Conservation (phyloP, 2,113 vertebrate genomes). For the Spilogale gracilis region DNA sequence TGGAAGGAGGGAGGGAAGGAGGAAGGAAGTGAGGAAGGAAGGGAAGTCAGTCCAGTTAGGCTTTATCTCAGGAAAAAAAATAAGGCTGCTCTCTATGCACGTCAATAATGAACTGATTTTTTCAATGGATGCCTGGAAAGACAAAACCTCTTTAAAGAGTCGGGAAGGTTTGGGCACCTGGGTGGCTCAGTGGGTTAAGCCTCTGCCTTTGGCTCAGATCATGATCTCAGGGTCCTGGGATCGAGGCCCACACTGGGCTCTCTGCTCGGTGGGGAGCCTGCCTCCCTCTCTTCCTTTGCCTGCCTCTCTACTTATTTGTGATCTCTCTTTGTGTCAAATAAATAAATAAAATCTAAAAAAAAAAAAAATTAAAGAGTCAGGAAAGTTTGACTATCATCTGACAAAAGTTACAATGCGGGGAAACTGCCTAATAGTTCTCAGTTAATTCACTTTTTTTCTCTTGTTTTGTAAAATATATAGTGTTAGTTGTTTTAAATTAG, state of each 20-base stretch:
- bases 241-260: too few relatives aligned
- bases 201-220: too few relatives aligned
- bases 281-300: too few relatives aligned
- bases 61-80: conserved; percentile 43
- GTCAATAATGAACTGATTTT: background rate
- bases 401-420: background rate
- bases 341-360: too few relatives aligned
- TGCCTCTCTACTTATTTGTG: too few relatives aligned
- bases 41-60: background rate
- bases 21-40: background rate
- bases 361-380: background rate
- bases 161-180: background rate
- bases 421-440: background rate
- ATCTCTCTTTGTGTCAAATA: too few relatives aligned
- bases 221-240: too few relatives aligned
- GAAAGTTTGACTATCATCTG: background rate
- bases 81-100: background rate
- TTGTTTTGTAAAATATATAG: background rate
- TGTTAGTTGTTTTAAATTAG: conserved; percentile 37
- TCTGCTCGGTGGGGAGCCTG: too few relatives aligned
- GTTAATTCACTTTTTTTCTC: background rate
- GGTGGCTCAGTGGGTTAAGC: too few relatives aligned
- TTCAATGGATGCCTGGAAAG: background rate
- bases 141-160: background rate
- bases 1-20: background rate